Conservation (phyloP, 2,888 invertebrate genomes). For the Punctoribates punctum region DNA sequence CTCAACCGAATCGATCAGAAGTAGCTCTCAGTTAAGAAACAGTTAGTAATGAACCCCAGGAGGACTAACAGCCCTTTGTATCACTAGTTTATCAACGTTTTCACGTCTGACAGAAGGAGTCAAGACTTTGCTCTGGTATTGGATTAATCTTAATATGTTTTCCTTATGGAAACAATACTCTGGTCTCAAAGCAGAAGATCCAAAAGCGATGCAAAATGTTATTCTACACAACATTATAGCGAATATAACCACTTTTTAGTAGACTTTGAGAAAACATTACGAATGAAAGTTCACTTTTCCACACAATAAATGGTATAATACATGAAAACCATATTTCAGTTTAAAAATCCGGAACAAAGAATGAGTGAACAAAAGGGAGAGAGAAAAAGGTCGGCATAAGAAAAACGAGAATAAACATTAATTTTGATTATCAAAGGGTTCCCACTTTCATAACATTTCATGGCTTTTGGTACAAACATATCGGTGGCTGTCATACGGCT, state of each 20-base stretch:
- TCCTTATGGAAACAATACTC: not conserved
- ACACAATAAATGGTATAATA: not conserved
- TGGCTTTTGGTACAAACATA: not conserved
- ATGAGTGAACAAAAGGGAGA: not conserved
- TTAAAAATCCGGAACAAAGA: not conserved
- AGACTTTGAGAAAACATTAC: too few species aligned
- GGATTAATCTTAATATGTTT: slow-evolving; percentile 5
- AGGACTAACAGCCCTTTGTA: not conserved
- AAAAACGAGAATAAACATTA: not conserved
- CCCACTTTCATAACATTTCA: not conserved
- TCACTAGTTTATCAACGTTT: not conserved
- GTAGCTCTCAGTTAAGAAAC: not conserved
- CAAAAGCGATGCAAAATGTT: too few species aligned
- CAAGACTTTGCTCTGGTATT: not conserved
- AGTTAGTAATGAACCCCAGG: not conserved
- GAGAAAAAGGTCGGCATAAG: not conserved
- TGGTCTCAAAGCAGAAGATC: too few species aligned
- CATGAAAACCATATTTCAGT: slow-evolving; percentile 5
- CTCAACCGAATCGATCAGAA: not conserved
- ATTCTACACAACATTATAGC: too few species aligned
- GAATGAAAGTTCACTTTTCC: not conserved
- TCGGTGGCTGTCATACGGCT: slow-evolving; percentile 12
- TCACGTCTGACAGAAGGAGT: not conserved
- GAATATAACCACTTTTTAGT: too few species aligned
- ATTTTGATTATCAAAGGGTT: slow-evolving; percentile 29